Percentiles rank a stretch among this genome's conserved stretches.
Evolutionary conservation across 2,888 invertebrate species (phyloP).

Genomic region (Drosophila subquinaria): DNA sequence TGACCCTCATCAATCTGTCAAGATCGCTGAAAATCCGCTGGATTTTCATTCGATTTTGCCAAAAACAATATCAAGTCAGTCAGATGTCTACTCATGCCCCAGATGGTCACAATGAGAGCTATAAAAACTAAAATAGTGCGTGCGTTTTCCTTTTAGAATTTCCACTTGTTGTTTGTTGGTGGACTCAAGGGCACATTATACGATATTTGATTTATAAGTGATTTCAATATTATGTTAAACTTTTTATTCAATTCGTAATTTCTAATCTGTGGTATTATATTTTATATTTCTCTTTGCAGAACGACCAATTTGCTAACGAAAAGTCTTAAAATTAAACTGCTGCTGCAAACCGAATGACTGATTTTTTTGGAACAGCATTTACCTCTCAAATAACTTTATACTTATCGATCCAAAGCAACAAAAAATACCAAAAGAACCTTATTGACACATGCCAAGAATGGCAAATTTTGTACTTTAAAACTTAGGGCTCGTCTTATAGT

Average conservation of each 20-base stretch:
- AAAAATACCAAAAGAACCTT: neutral
- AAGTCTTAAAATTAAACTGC: conserved; percentile 72
- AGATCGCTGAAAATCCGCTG: conserved; percentile 29
- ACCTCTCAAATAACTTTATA: conserved; percentile 59
- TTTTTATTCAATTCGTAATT: neutral
- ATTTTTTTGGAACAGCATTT: conserved; percentile 66
- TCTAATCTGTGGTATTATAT: conserved; percentile 19
- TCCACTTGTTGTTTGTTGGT: conserved; percentile 47
- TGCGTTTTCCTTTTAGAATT: conserved; percentile 34
- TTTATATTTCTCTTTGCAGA: conserved; percentile 63
- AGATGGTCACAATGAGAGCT: conserved; percentile 29
- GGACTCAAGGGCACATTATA: conserved; percentile 37
- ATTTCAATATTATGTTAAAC: neutral
- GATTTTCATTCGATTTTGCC: conserved; percentile 35
- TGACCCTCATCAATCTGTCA: conserved; percentile 62
- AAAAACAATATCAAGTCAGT: conserved; percentile 34
- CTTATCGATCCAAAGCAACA: conserved; percentile 2
- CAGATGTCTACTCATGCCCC: conserved; percentile 8
- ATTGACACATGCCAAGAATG: conserved; percentile 29
- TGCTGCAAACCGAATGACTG: conserved; percentile 78
- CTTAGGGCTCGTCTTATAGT: conserved; percentile 10
- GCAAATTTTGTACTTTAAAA: conserved; percentile 31
- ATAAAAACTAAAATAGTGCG: conserved; percentile 27
- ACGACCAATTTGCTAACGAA: conserved; percentile 70
- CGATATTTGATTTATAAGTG: neutral